A percentile compares a stretch with the other conserved stretches of the same genome.
phyloP scores from a whole-genome alignment of 2,113 vertebrate species.

The Malurus elegans region DNA sequence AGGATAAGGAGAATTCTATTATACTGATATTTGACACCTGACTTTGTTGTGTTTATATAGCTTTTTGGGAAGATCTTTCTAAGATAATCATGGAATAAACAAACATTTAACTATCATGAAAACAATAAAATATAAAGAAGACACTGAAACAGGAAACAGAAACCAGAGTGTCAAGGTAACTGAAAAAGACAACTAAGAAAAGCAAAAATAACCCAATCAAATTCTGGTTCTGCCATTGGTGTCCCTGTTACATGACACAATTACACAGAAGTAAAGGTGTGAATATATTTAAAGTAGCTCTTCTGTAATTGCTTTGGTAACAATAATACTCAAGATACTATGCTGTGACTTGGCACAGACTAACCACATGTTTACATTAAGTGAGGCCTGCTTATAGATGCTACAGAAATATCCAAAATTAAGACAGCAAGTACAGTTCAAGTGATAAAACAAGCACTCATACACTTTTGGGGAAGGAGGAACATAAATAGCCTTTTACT shows the following conservation, averaged over 20 bases:
- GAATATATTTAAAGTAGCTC: not conserved
- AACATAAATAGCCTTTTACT: not conserved
- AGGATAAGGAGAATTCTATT: not conserved
- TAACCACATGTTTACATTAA: not conserved
- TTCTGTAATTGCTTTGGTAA: not conserved
- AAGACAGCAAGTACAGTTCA: not conserved
- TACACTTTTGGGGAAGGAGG: not conserved
- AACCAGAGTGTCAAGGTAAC: not conserved
- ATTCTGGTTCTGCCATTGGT: not conserved
- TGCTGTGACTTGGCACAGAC: not conserved
- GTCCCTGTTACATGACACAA: not conserved
- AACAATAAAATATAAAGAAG: not conserved
- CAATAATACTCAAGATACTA: not conserved
- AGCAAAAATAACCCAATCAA: not conserved
- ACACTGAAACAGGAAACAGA: not conserved
- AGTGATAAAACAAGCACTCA: not conserved
- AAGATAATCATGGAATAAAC: not conserved
- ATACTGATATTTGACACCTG: not conserved
- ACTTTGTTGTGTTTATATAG: not conserved
- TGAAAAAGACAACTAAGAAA: not conserved
- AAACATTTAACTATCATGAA: not conserved
- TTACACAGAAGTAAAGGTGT: not conserved
- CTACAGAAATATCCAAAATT: not conserved
- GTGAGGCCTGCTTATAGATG: not conserved
- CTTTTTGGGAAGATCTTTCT: not conserved